Base-by-base conservation (phyloP, 2,113 vertebrate genomes). In the Strigops habroptila region DNA sequence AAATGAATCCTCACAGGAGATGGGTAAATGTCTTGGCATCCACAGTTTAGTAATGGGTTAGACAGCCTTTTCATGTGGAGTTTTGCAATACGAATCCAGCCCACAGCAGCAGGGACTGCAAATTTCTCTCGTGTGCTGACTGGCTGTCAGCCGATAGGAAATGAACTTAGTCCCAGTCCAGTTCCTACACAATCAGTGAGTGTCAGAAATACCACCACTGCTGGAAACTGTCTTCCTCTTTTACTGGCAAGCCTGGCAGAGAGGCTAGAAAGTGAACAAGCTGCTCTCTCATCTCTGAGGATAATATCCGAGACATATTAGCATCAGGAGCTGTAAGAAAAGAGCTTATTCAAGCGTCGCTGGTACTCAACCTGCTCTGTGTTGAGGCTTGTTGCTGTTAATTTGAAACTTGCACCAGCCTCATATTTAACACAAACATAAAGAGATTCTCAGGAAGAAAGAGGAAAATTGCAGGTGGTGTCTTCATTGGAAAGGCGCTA, bases 91-190 rank as follows among this genome's bases (percentile, higher is more conserved):
- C 10, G 74, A 84, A 94, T 87, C 86, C 80, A 96, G 83, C 80
- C 77, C 90, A 91, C 74, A 65, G 37, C 86, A 90, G 92, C 92
- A 94, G 90, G 65, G 82, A 84, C 83, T 76, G 82, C 62, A 87
- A 44, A 86, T 68, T 88, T 84, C 77, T 88, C 30, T 86, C 88
- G 52, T 11, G 57, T 57, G 82, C 88, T 94, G 69, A 31, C 90
- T 95, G 92, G 69, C 88, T 95, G 90, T 90, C 92, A 94, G 95
- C 65, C 6, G 8, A 75, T 62, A 89, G 90, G 92, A 96, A 97
- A 96, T n/a, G 35, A 91, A 88, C 83, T 93, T 79, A 88, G 73
- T 95, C 93, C 74, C 92, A 82, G 93, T 89, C 92, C 86, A 82
- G 93, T 52, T 93, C 69, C 80, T 94, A 65, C 82, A 94, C 3